Conservation (phyloP, 2,113 vertebrate species). For the Corythoichthys haematopterus region DNA sequence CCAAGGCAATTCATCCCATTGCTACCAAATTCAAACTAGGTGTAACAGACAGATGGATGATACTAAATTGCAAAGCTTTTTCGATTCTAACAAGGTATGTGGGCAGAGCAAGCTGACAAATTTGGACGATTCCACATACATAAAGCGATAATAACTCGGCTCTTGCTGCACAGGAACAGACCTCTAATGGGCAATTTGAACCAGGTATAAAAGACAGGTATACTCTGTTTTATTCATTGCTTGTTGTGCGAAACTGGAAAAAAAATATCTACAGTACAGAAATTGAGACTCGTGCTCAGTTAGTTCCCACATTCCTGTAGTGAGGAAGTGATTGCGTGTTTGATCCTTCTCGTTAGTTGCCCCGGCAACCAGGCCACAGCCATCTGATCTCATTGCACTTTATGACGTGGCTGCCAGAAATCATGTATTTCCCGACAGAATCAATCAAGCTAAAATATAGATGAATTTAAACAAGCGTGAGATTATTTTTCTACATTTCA, state of each 20-base stretch:
- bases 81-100: not conserved
- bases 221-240: not conserved
- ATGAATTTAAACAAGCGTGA: conserved; percentile 24
- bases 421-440: not conserved
- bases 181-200: no score
- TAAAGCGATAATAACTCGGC: not conserved
- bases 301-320: not conserved
- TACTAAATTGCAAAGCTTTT: not conserved
- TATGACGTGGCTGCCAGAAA: not conserved
- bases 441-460: conserved; percentile 12
- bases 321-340: not conserved
- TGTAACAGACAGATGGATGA: not conserved
- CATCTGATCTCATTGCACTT: not conserved
- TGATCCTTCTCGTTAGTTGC: not conserved
- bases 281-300: not conserved
- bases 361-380: not conserved
- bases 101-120: not conserved
- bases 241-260: not conserved
- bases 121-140: not conserved
- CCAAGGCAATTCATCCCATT: not conserved
- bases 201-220: no score
- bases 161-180: no score
- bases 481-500: conserved; percentile 43
- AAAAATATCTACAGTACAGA: not conserved
- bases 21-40: not conserved